These are phyloP conservation scores for Chelmon rostratus DNA, from an alignment of 2,797 vertebrate species.

Conservation along the genomic window DNA sequence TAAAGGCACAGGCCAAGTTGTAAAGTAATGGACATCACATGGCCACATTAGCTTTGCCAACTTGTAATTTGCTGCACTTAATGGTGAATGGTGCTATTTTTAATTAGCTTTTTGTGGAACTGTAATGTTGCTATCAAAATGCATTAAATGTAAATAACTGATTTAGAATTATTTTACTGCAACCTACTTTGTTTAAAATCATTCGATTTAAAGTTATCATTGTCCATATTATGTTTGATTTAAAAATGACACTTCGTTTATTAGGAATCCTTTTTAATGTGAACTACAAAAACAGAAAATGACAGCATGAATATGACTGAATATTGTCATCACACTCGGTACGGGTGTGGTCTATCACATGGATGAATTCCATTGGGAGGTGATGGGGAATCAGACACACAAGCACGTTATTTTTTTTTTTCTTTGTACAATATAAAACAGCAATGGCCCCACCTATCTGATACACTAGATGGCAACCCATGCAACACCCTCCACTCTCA, in stretches of 20 bases:
- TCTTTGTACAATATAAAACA: conserved; percentile 98
- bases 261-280: conserved; percentile 95
- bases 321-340: conserved; percentile 90
- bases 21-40: conserved; percentile 55
- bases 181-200: fast-evolving
- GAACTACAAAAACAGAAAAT: conserved; percentile 95
- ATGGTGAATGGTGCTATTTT: neutral
- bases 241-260: conserved; percentile 68
- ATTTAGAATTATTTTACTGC: neutral
- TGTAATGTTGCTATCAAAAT: neutral
- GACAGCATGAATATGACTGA: conserved; percentile 92
- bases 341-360: conserved; percentile 90
- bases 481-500: conserved; percentile 86
- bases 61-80: neutral
- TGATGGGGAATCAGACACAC: conserved; percentile 83
- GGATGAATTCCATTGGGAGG: conserved; percentile 82
- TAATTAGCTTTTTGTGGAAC: neutral
- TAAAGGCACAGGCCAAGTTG: conserved; percentile 85
- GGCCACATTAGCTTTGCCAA: neutral
- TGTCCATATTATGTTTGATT: conserved; percentile 20
- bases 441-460: conserved; percentile 84
- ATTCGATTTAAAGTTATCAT: neutral
- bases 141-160: conserved; percentile 2
- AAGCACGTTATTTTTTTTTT: conserved; percentile 85
- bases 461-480: conserved; percentile 89